A percentile compares a stretch with the other conserved stretches of the same genome.
phyloP scores from a whole-genome alignment of 1,140 invertebrate genomes.

The Drosophila kohkoa region DNA sequence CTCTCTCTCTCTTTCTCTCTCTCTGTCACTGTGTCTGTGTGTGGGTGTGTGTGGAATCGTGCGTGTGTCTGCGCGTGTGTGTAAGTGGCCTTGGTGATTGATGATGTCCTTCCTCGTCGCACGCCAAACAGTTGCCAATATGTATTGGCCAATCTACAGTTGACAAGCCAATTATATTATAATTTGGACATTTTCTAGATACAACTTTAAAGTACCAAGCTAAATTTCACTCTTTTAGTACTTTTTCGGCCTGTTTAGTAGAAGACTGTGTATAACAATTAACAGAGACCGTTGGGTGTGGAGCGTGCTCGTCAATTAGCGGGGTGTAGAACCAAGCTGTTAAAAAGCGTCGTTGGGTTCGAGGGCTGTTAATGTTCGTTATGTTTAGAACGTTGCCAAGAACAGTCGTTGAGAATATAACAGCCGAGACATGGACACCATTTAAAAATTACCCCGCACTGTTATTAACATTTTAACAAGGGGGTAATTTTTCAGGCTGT shows the following conservation, averaged over 20 bases:
- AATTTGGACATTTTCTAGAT: constrained; percentile 33
- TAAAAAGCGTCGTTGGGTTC: neutral
- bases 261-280: constrained; percentile 14
- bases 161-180: constrained; percentile 43
- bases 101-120: constrained; percentile 17
- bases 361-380: neutral
- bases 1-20: constrained; percentile 11
- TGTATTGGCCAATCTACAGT: constrained; percentile 9
- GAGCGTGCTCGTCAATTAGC: neutral
- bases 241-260: constrained; percentile 15
- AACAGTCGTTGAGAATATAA: neutral
- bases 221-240: neutral
- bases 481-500: no score
- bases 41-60: constrained; percentile 8
- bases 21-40: neutral
- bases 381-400: neutral
- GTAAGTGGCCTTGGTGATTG: constrained; percentile 29
- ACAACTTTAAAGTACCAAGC: constrained; percentile 1
- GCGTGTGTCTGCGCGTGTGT: constrained; percentile 9
- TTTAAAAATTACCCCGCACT: no score
- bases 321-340: neutral
- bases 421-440: neutral
- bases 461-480: no score
- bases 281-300: neutral
- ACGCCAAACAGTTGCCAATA: constrained; percentile 6